Conservation (phyloP, 2,113 vertebrate genomes). For the Nymphicus hollandicus region DNA sequence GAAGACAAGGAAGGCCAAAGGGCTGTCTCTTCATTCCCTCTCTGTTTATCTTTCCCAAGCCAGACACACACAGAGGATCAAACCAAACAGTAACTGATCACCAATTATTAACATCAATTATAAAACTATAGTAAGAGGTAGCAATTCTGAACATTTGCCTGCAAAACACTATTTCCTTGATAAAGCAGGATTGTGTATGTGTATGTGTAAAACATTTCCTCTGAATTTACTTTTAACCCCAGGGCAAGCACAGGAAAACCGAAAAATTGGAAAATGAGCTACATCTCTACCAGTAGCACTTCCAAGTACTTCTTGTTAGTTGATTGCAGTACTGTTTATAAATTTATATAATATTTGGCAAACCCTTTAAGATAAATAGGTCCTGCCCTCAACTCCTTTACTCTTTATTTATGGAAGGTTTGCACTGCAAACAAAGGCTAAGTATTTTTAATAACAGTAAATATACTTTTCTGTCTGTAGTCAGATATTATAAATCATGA, state of each 20-base stretch:
- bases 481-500: not conserved
- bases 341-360: not conserved
- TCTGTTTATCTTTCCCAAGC: not conserved
- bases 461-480: not conserved
- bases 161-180: not conserved
- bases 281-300: constrained; percentile 61
- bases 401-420: not conserved
- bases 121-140: not conserved
- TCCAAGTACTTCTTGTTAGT: not conserved
- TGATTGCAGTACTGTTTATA: not conserved
- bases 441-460: not conserved
- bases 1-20: not conserved
- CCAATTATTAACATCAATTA: not conserved
- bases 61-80: not conserved
- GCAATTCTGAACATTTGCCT: not conserved
- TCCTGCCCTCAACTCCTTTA: not conserved
- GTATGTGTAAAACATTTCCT: not conserved
- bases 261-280: constrained; percentile 74
- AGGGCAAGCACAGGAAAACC: constrained; percentile 74
- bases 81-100: not conserved
- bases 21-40: not conserved
- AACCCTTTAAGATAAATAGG: not conserved
- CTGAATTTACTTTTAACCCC: constrained; percentile 52
- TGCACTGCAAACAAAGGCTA: not conserved
- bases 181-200: not conserved